Base-by-base conservation (phyloP, 2,797 vertebrate species). In the Poecile montanus region DNA sequence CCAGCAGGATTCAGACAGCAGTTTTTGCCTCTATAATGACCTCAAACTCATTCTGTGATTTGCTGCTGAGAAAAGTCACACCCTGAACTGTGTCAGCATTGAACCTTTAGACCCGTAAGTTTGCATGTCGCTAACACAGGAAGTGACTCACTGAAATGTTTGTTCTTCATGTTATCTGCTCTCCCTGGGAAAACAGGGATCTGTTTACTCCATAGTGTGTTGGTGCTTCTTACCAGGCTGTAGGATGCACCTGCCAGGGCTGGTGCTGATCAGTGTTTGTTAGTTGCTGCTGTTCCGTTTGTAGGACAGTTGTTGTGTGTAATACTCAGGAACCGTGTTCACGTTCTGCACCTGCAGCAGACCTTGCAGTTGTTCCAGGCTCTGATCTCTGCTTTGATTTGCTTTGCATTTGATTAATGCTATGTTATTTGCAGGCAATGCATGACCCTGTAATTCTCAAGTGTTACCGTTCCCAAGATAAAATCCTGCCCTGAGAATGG, bases 91-190 rank as follows among this genome's bases (percentile, higher is more conserved):
- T 54, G 85, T 34, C 53, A 61, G 47, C 1, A 0, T 11, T 70
- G 77, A 74, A 85, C 83, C 54, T 96, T 93, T 72, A 77, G 53
- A 65, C 63, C 18, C 3, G 5, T 25, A 9, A 2, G 3, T 61
- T 91, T 6, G 1, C 27, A 4, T 67, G 75, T 84, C 23, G 56
- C 25, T 20, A 47, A 18, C 38, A 26, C 7, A 12, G 94, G 77
- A 94, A 85, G 63, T 96, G 95, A 96, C 90, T 96, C 91, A 94
- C 27, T 19, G 4, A 72, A 65, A 18, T 80, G 75, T 96, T 96
- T 95, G 57, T 60, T 86, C 86, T 82, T 93, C 32, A 5, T 56
- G 45, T 0, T 2, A 45, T 78, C 85, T 63, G 1, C 34, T 92
- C 51, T 79, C 25, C n/a, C 27, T 44, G 23, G 89, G 54, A 84